A percentile compares a stretch with the other conserved stretches of the same genome.
phyloP scores from a whole-genome alignment of 2,113 vertebrate genomes.

The Stegastes partitus region DNA sequence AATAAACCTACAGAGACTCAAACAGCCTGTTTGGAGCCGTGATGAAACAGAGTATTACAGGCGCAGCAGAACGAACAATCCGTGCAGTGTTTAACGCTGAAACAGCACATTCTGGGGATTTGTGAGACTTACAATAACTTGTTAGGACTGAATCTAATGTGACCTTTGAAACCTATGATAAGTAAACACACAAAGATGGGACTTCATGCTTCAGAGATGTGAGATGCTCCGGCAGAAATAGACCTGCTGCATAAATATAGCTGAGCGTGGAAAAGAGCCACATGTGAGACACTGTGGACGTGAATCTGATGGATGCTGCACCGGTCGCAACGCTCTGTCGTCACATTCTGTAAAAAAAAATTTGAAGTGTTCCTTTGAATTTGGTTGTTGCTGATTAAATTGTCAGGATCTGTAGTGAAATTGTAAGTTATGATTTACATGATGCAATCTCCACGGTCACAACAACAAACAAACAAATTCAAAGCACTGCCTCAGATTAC shows the following conservation, averaged over 20 bases:
- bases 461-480: background rate
- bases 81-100: no score
- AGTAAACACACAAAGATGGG: no score
- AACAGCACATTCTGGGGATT: no score
- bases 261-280: background rate
- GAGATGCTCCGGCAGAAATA: background rate
- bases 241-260: background rate
- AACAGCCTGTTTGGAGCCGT: no score
- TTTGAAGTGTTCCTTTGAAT: background rate
- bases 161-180: no score
- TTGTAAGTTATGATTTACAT: background rate
- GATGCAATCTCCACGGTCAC: no score
- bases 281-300: background rate
- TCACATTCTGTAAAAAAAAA: background rate
- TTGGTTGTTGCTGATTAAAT: background rate
- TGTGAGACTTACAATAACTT: no score
- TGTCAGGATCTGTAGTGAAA: background rate
- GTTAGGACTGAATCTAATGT: no score
- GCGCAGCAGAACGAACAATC: no score
- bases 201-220: background rate
- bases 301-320: background rate
- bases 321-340: background rate
- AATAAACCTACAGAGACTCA: no score
- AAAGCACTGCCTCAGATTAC: background rate
- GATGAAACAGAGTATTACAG: no score